Percentiles rank a stretch among this genome's conserved stretches.
Conservation (phyloP, 2,888 invertebrate genomes). For the Drosophila macrospina region DNA sequence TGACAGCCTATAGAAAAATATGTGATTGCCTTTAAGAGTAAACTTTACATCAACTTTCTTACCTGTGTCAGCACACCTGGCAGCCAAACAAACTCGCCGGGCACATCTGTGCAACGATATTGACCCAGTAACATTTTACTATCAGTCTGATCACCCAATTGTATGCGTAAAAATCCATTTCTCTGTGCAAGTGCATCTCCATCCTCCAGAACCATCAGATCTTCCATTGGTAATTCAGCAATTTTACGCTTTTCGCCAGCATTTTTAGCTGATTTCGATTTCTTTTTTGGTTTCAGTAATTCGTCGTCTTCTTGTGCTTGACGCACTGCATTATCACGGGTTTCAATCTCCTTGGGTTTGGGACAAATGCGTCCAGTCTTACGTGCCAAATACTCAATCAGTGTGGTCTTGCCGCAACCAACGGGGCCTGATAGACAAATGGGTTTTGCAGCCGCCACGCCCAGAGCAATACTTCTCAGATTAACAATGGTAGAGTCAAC, state of each 20-base stretch:
- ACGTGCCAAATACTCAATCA: slow-evolving; percentile 94
- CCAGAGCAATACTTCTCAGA: slow-evolving; percentile 91
- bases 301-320: slow-evolving; percentile 52
- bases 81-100: slow-evolving; percentile 98
- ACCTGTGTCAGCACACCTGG: slow-evolving; percentile 96
- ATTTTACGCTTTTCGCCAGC: slow-evolving; percentile 64
- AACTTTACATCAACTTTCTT: slow-evolving; percentile 8
- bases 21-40: background rate
- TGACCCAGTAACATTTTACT: slow-evolving; percentile 96
- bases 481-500: slow-evolving; percentile 91
- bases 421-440: slow-evolving; percentile 94
- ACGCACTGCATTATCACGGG: slow-evolving; percentile 20
- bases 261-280: slow-evolving; percentile 36
- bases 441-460: slow-evolving; percentile 90
- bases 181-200: slow-evolving; percentile 32
- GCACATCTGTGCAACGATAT: slow-evolving; percentile 95
- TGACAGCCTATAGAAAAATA: slow-evolving; percentile 88
- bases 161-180: slow-evolving; percentile 91
- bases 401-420: slow-evolving; percentile 96
- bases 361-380: slow-evolving; percentile 88
- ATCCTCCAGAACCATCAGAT: slow-evolving; percentile 50
- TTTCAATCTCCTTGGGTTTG: slow-evolving; percentile 72
- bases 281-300: slow-evolving; percentile 53
- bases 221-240: slow-evolving; percentile 39
- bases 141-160: slow-evolving; percentile 98